Evolutionary conservation across 2,113 vertebrate genomes (phyloP), one percentile per base, ranked within the genome.

Genomic region (Caranx melampygus): DNA sequence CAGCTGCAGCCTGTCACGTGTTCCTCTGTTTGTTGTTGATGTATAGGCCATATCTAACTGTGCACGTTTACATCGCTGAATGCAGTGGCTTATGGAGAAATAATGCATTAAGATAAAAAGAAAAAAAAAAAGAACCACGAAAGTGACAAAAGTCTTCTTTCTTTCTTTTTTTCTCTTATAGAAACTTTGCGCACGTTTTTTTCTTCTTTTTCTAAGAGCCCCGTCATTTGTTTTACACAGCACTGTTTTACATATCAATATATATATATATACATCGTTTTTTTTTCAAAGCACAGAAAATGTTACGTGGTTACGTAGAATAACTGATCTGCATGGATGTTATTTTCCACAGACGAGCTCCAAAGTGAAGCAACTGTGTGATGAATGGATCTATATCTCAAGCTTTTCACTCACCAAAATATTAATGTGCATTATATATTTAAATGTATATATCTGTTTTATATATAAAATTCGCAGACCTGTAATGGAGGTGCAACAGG

Each of bases 11-110:
- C 26, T 18, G 13, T 42, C 37, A 14, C 52, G 31, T 55, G 31
- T 35, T 70, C 52, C 40, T 44, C 31, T 34, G 49, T 59, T 16
- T 54, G 51, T 65, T 83, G 67, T 33, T 61, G 40, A 75, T 59
- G 44, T 74, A 12, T 2, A 10, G 40, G 40, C 40, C 8, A 26
- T 26, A 16, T 73, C n/a, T 75, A 42, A 59, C 60, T 33, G 75
- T 57, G 33, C 71, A 79, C 45, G 42, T 78, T 73, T 6, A 51
- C 5, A 26, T 63, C 55, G 47, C 1, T 44, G 61, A 34, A 15
- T 47, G 44, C 14, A 12, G 1, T 70, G 34, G 31, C 58, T 54
- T 45, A 52, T 31, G 76, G 10, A 64, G 33, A 76, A 45, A 82
- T 44, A 49, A 42, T 73, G 16, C 26, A 45, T 31, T 15, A 33